phyloP scores from a whole-genome alignment of 2,113 vertebrate genomes.

The Poecile atricapillus region DNA sequence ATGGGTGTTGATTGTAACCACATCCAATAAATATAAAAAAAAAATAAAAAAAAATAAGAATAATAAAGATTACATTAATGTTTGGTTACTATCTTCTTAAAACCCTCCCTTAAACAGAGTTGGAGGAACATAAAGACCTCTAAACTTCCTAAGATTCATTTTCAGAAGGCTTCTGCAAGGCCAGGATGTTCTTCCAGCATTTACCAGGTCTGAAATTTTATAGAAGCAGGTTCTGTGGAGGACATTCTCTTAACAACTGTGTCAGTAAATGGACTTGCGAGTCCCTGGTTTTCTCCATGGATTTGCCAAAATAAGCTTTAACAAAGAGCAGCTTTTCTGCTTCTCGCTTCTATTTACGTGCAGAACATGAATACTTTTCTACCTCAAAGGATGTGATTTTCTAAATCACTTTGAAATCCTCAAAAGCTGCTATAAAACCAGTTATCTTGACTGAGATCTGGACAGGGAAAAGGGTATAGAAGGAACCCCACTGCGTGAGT shows the following conservation, averaged over 20 bases:
- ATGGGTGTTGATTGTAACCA: neutral
- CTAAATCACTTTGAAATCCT: constrained; percentile 52
- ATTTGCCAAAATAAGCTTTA: constrained; percentile 18
- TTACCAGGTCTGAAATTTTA: neutral
- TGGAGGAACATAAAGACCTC: neutral
- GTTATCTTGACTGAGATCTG: neutral
- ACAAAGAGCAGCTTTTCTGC: constrained; percentile 23
- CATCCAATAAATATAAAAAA: neutral
- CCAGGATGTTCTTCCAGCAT: neutral
- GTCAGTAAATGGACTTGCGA: neutral
- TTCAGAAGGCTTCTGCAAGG: neutral
- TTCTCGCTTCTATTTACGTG: neutral
- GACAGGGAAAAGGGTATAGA: constrained; percentile 25
- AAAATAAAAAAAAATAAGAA: neutral
- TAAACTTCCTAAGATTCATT: neutral
- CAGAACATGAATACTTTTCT: neutral
- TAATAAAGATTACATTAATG: neutral
- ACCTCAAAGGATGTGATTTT: constrained; percentile 40
- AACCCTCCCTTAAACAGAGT: neutral
- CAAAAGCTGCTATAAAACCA: constrained; percentile 37
- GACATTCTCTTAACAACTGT: neutral
- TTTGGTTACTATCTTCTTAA: neutral
- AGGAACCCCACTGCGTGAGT: neutral
- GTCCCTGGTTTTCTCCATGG: neutral
- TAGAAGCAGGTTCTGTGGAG: neutral